These are phyloP conservation scores for Struthio camelus DNA, from an alignment of 2,113 vertebrate genomes.

Conservation along the genomic window DNA sequence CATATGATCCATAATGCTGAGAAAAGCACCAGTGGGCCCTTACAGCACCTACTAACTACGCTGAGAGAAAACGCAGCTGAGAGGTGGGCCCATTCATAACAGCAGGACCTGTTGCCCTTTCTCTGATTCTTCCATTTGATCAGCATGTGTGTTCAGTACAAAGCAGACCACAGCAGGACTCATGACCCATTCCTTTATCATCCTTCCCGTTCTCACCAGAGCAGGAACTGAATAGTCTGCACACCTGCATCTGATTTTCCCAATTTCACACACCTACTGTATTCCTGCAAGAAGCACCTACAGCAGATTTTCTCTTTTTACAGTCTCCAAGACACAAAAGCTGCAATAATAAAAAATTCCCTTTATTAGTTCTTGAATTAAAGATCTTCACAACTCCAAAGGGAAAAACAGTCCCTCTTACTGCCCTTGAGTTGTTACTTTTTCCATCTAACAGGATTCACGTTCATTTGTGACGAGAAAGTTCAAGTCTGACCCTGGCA, in stretches of 20 bases:
- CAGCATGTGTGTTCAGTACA: background rate
- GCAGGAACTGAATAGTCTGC: background rate
- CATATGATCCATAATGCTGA: background rate
- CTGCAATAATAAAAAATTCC: background rate
- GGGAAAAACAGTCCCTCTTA: background rate
- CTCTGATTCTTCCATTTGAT: background rate
- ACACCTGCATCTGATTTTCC: background rate
- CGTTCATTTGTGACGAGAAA: background rate
- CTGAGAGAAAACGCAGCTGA: background rate
- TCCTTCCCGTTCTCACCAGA: background rate
- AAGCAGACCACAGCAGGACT: background rate
- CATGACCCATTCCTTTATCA: background rate
- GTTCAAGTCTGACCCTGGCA: background rate
- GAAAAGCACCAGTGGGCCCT: background rate
- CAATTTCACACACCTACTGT: background rate
- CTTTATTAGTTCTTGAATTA: background rate
- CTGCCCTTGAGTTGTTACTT: background rate
- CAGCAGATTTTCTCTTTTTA: background rate
- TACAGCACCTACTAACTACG: background rate
- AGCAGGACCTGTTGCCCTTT: background rate
- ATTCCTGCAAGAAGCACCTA: background rate
- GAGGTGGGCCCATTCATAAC: background rate
- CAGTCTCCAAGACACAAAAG: background rate
- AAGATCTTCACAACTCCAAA: background rate
- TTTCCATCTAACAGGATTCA: background rate